Base-by-base conservation (phyloP, 30 jellyfish, hydroid and myxozoan genomes). In the Aurelia coerulea region DNA sequence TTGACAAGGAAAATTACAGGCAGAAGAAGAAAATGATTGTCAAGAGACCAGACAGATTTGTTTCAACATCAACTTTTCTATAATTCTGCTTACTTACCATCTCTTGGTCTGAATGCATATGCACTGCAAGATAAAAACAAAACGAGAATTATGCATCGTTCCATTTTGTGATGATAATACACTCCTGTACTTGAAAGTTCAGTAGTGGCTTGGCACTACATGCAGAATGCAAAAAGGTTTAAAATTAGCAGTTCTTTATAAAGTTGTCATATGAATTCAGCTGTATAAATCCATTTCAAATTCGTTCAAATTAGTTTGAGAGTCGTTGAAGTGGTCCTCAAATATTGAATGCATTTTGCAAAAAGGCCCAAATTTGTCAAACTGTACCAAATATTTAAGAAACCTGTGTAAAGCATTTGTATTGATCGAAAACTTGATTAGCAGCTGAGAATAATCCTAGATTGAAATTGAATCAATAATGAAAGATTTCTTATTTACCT, bases 51-150 rank as follows among this genome's bases (percentile, higher is more conserved):
- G 51, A 39, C 6, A 3, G 51, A 39, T 39, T 39, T 2, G 51
- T 39, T 39, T 23, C 29, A 23, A 23, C 29, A 23, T 23, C 29
- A 23, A 23, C 29, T 23, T 39, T 39, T 9, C 51, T 39, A 39
- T 3, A 0, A 39, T 39, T 39, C 0, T 39, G 4, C 6, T 6
- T 39, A 39, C 51, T 39, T 76, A 76, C 87, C 87, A 59, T 76
- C 87, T 54, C 35, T 76, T 19, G 87, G 87, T 13, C n/a, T 18
- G 32, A 54, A 54, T 2, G 76, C 87, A 16, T 74, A 62, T 10
- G 65, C 87, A 4, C 41, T 56, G 50, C 62, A 2, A 2, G 62
- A 60, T 42, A 31, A 60, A 54, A 51, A 42, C 63, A 39, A 59
- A 8, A 35, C 19, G 49, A 76, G 19, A 35, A 76, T 19, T 29